Evolutionary conservation across 2,797 vertebrate genomes (phyloP).

Genomic region (Cuniculus paca): DNA sequence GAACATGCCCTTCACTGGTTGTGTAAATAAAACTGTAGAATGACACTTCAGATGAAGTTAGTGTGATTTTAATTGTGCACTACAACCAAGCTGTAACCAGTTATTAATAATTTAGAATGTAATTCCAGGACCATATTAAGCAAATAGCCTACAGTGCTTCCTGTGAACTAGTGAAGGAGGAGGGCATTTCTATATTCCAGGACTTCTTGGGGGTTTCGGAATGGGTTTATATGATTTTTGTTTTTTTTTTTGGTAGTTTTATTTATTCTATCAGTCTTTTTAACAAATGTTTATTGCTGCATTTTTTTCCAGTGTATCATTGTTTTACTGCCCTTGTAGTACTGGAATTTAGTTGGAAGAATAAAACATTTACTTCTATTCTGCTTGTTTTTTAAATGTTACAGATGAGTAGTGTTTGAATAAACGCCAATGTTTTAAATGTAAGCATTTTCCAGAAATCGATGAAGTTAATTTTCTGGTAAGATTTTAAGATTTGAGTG

Average conservation of each 20-base stretch:
- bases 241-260: conserved; percentile 93
- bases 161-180: conserved; percentile 90
- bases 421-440: conserved; percentile 87
- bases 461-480: conserved; percentile 60
- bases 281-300: conserved; percentile 96
- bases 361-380: conserved; percentile 96
- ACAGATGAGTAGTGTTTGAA: conserved; percentile 87
- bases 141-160: conserved; percentile 91
- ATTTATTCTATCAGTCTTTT: conserved; percentile 94
- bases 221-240: conserved; percentile 93
- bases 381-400: conserved; percentile 88
- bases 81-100: conserved; percentile 89
- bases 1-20: conserved; percentile 93
- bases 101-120: conserved; percentile 91
- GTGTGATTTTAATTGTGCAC: conserved; percentile 93
- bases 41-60: conserved; percentile 92
- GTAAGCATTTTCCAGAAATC: conserved; percentile 80
- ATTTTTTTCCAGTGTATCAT: conserved; percentile 92
- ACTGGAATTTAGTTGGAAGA: conserved; percentile 95
- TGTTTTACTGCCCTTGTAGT: conserved; percentile 95
- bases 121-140: conserved; percentile 91
- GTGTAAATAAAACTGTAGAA: conserved; percentile 94
- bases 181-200: conserved; percentile 92
- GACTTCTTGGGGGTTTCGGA: conserved; percentile 91
- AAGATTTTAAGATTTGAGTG: conserved; percentile 51